Conservation (phyloP, 1,140 invertebrate genomes). For the Aphis craccivora region DNA sequence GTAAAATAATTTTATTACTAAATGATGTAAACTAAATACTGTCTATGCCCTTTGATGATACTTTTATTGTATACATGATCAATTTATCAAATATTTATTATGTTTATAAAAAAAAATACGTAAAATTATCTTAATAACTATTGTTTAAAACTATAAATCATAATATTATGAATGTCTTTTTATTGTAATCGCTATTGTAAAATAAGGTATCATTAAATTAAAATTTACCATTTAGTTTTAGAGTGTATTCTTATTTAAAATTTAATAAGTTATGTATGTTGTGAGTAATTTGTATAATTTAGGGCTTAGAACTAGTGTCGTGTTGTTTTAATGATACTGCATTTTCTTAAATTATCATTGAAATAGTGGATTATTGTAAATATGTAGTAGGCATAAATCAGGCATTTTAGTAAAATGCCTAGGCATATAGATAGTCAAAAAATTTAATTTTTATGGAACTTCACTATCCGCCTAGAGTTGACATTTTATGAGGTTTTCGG, state of each 20-base stretch:
- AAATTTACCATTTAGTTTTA: not conserved
- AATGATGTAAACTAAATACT: not conserved
- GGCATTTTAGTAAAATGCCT: too few species aligned
- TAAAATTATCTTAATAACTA: not conserved
- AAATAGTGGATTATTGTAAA: not conserved
- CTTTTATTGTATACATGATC: not conserved
- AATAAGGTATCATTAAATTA: not conserved
- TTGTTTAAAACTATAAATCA: not conserved
- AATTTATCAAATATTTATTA: not conserved
- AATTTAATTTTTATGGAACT: too few species aligned
- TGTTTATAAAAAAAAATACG: not conserved
- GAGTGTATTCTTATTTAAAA: not conserved
- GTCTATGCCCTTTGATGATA: too few species aligned
- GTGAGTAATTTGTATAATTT: not conserved
- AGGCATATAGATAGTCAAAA: too few species aligned
- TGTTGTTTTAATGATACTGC: not conserved
- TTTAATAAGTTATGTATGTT: not conserved
- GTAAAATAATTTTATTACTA: not conserved
- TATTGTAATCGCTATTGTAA: not conserved
- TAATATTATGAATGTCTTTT: not conserved
- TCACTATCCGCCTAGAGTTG: too few species aligned
- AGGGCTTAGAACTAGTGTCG: not conserved
- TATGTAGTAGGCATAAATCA: too few species aligned
- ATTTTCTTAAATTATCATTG: not conserved
- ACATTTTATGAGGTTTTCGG: too few species aligned